A percentile compares a stretch with the other conserved stretches of the same genome.
These are phyloP conservation scores for Drosophila anomelani DNA, from an alignment of 2,888 invertebrate genomes.

Conservation along the genomic window DNA sequence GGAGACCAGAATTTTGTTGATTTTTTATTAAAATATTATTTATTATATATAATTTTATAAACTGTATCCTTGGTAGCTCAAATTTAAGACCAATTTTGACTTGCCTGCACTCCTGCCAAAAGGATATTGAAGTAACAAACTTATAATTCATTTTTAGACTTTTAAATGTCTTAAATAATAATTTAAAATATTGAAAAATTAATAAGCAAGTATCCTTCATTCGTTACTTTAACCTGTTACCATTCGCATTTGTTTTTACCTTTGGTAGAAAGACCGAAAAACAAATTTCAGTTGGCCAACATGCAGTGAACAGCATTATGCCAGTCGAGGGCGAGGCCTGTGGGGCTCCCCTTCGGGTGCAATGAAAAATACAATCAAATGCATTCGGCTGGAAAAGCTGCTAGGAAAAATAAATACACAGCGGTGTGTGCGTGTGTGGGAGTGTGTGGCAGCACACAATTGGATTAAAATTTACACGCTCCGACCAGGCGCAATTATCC, in stretches of 20 bases:
- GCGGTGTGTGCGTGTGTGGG: slow-evolving; percentile 28
- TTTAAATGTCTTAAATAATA: neutral
- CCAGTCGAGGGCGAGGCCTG: slow-evolving; percentile 8
- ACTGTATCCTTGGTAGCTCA: neutral
- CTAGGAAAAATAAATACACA: slow-evolving; percentile 77
- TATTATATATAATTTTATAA: neutral
- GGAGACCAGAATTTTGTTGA: neutral
- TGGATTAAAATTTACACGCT: slow-evolving; percentile 81
- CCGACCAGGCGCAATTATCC: slow-evolving; percentile 76
- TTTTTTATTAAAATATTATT: neutral
- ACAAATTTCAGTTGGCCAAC: slow-evolving; percentile 67
- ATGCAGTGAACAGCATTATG: slow-evolving; percentile 64
- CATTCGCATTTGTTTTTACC: slow-evolving; percentile 51
- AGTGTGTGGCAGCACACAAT: slow-evolving; percentile 73
- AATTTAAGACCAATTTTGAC: neutral
- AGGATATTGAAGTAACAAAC: fast-evolving
- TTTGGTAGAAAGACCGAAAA: slow-evolving; percentile 53
- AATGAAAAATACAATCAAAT: slow-evolving; percentile 78
- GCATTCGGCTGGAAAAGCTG: slow-evolving; percentile 78
- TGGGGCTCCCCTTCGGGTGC: slow-evolving; percentile 34
- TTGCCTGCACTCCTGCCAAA: neutral
- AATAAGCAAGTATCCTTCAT: neutral
- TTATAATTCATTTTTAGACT: neutral
- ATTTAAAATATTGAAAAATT: neutral
- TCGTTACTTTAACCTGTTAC: neutral